These are phyloP conservation scores for Phlogophora meticulosa DNA, from an alignment of 2,888 invertebrate species.

Conservation along the genomic window DNA sequence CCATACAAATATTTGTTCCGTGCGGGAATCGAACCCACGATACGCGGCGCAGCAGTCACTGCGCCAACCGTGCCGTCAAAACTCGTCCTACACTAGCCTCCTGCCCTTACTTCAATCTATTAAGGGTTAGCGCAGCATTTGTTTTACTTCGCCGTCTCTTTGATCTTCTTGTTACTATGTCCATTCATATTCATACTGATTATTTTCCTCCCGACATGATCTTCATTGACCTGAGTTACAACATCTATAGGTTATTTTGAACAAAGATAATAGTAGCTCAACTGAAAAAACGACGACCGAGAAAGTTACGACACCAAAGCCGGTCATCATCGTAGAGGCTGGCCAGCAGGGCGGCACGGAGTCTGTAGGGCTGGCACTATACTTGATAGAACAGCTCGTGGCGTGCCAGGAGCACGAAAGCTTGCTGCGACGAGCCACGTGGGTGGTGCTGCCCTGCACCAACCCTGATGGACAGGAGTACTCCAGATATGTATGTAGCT, in stretches of 20 bases:
- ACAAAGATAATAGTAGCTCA: not conserved
- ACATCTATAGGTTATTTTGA: constrained; percentile 45
- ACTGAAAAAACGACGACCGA: not conserved
- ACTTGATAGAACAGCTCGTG: constrained; percentile 80
- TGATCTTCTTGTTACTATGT: too few species aligned
- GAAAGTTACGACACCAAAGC: constrained; percentile 61
- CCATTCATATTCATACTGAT: too few species aligned
- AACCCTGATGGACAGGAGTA: constrained; percentile 86
- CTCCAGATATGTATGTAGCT: constrained; percentile 75
- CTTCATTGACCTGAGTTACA: too few species aligned
- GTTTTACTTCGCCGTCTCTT: too few species aligned
- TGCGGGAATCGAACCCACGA: too few species aligned
- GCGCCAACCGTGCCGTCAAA: too few species aligned
- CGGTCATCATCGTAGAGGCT: constrained; percentile 82
- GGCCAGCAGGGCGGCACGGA: constrained; percentile 81
- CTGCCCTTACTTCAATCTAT: too few species aligned
- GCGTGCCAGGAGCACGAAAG: constrained; percentile 79
- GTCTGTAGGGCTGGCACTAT: constrained; percentile 78
- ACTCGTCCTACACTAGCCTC: too few species aligned
- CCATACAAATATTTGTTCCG: too few species aligned
- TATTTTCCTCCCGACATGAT: too few species aligned
- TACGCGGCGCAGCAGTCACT: too few species aligned
- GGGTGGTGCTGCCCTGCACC: constrained; percentile 83
- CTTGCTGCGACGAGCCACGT: constrained; percentile 76
- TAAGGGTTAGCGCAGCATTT: too few species aligned